Conservation (phyloP, 2,113 vertebrate species). For the Alouatta palliata region DNA sequence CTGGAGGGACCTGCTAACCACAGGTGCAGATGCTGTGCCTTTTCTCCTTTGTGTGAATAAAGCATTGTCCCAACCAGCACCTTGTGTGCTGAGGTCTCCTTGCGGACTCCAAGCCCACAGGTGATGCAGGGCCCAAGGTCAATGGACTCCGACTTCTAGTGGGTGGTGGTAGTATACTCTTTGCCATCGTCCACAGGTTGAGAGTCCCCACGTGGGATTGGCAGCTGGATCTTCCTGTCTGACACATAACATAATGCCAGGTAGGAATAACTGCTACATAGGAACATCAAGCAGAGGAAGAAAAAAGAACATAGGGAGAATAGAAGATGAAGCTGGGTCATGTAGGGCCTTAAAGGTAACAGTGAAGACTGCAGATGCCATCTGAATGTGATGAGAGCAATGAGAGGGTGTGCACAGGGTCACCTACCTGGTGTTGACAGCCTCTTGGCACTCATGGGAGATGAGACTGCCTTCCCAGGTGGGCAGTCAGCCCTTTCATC, state of each 20-base stretch:
- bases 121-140: neutral
- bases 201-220: neutral
- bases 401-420: neutral
- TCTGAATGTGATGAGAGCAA: neutral
- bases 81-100: neutral
- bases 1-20: neutral
- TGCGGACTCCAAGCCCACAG: too few species aligned
- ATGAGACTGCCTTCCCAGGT: neutral
- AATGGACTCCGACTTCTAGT: neutral
- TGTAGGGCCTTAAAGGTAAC: neutral
- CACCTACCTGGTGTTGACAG: neutral
- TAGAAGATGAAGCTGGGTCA: neutral
- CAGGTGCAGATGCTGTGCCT: neutral
- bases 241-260: neutral
- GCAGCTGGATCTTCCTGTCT: neutral
- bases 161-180: rapidly evolving
- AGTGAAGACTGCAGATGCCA: neutral
- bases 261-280: neutral
- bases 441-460: neutral
- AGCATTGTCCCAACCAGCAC: neutral
- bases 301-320: neutral
- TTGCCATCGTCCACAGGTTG: neutral
- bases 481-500: neutral
- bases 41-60: neutral
- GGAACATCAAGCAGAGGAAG: neutral